phyloP scores from a whole-genome alignment of 23 tunicate genomes.

The Botrylloides violaceus region DNA sequence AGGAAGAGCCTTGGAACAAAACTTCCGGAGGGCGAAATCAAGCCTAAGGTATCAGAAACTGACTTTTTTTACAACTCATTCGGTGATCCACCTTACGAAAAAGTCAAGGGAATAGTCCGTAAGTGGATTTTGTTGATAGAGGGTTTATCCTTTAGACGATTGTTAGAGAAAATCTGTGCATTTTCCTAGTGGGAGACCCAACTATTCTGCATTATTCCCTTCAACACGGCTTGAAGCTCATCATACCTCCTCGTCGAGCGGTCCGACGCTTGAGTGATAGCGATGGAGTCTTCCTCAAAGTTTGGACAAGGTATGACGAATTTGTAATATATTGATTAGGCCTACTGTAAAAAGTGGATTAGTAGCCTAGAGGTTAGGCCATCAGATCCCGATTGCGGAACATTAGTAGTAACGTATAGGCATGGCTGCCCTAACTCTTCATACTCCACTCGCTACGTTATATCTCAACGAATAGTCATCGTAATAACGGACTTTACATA shows the following conservation, averaged over 20 bases:
- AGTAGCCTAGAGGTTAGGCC: too few relatives aligned
- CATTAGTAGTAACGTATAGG: too few relatives aligned
- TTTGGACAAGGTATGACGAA: slow-evolving; percentile 57
- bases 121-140: slow-evolving; percentile 5
- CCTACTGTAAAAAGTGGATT: too few relatives aligned
- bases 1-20: not conserved
- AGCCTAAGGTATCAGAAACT: not conserved
- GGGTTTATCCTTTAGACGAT: not conserved
- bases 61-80: slow-evolving; percentile 22
- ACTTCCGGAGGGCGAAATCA: not conserved
- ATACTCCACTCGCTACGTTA: too few relatives aligned
- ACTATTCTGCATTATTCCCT: slow-evolving; percentile 58
- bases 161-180: not conserved
- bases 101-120: slow-evolving; percentile 64
- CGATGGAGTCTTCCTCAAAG: slow-evolving; percentile 27
- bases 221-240: slow-evolving; percentile 62
- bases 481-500: too few relatives aligned
- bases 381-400: too few relatives aligned
- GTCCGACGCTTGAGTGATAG: slow-evolving; percentile 7
- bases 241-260: slow-evolving; percentile 51
- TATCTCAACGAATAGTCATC: too few relatives aligned
- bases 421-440: too few relatives aligned
- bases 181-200: slow-evolving; percentile 53
- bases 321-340: too few relatives aligned
- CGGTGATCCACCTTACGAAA: slow-evolving; percentile 30